Evolutionary conservation across 1,140 invertebrate species (phyloP).

Genomic region (Centruroides sculpturatus): DNA sequence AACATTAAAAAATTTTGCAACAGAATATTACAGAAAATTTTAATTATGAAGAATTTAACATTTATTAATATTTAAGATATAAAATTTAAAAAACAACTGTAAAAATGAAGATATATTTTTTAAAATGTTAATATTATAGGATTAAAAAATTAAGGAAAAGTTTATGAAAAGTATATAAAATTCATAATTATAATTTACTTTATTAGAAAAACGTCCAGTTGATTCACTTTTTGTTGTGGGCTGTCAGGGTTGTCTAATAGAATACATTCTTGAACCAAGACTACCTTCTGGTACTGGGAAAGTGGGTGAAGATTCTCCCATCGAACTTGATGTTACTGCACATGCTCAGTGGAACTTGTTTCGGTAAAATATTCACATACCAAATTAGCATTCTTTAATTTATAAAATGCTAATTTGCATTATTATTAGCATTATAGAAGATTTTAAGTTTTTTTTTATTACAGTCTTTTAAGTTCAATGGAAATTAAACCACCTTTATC

Average conservation of each 20-base stretch:
- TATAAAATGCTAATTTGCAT: no score
- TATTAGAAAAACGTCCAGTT: constrained; percentile 37
- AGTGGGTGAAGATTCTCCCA: constrained; percentile 73
- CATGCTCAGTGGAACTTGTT: constrained; percentile 71
- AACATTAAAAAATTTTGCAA: no score
- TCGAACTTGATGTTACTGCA: constrained; percentile 70
- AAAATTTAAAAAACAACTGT: no score
- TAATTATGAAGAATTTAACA: no score
- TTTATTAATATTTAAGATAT: no score
- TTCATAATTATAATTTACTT: not conserved
- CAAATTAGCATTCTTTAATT: no score
- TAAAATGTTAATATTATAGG: no score
- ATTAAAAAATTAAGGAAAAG: no score
- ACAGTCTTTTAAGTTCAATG: not conserved
- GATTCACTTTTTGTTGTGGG: constrained; percentile 83
- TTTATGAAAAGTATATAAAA: no score
- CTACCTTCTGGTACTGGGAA: constrained; percentile 53
- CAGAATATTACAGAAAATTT: no score
- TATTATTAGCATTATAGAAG: no score
- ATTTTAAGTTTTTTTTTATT: not conserved
- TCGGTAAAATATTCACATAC: constrained; percentile 21
- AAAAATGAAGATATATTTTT: no score
- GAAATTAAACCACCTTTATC: constrained; percentile 28
- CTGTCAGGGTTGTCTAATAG: constrained; percentile 69
- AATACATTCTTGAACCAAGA: constrained; percentile 78